Percentiles rank a stretch among this genome's conserved stretches.
phyloP scores from a whole-genome alignment of 2,113 vertebrate species.

The Aleadryas rufinucha region DNA sequence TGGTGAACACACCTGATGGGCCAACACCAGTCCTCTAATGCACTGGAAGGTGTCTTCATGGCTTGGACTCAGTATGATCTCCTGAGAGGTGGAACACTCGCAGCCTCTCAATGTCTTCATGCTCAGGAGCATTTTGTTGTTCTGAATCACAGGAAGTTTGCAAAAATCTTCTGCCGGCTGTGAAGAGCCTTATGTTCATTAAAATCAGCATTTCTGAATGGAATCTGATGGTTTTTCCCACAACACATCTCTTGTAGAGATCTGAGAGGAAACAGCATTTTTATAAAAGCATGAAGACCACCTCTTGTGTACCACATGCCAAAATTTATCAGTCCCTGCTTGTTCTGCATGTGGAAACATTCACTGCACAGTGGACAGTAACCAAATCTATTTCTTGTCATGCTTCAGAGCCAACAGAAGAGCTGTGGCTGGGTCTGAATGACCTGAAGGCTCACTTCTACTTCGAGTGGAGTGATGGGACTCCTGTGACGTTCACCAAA shows the following conservation, averaged over 20 bases:
- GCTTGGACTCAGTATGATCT: background rate
- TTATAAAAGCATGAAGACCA: background rate
- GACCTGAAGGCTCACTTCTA: conserved; percentile 82
- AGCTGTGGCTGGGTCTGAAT: conserved; percentile 89
- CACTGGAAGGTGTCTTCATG: background rate
- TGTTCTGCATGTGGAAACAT: background rate
- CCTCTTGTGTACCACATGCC: background rate
- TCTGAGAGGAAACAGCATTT: background rate
- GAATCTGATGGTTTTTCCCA: background rate
- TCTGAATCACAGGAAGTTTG: background rate
- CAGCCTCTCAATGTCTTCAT: background rate
- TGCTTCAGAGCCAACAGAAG: conserved; percentile 75
- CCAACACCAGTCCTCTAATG: background rate
- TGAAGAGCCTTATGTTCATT: background rate
- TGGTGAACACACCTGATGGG: background rate
- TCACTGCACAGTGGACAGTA: background rate
- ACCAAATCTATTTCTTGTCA: background rate
- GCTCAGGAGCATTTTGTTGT: background rate
- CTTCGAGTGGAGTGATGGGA: conserved; percentile 89
- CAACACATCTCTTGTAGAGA: background rate
- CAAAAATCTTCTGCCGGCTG: background rate
- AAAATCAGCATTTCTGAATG: background rate
- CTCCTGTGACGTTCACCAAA: conserved; percentile 80
- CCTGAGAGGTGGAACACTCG: background rate
- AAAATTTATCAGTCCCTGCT: background rate